phyloP scores from a whole-genome alignment of 2,888 invertebrate genomes.

The Mythimna impura region DNA sequence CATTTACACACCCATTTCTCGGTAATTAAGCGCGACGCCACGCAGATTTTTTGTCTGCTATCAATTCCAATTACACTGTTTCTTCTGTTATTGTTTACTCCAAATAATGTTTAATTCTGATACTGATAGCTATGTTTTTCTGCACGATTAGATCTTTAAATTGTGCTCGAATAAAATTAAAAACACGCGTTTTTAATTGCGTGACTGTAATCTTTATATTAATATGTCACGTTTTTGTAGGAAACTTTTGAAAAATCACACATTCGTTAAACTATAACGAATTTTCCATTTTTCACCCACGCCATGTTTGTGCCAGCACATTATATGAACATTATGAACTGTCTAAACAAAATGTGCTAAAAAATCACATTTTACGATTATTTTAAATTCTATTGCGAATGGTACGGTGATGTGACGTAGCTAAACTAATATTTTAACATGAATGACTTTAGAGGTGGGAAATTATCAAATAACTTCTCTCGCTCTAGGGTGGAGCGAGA shows the following conservation, averaged over 20 bases:
- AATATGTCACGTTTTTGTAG: constrained; percentile 8
- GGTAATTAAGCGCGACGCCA: constrained; percentile 23
- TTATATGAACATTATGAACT: constrained; percentile 29
- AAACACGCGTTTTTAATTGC: constrained; percentile 17
- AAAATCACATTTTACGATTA: constrained; percentile 72
- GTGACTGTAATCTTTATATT: constrained; percentile 19
- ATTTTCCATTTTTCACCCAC: constrained; percentile 36
- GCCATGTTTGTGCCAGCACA: constrained; percentile 27
- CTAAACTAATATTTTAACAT: constrained; percentile 54
- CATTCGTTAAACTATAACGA: constrained; percentile 23
- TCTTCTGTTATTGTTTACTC: constrained; percentile 40
- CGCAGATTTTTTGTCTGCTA: constrained; percentile 14
- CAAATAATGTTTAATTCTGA: constrained; percentile 38
- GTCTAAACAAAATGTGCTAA: constrained; percentile 64
- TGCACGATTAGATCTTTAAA: constrained; percentile 24
- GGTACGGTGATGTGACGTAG: constrained; percentile 63
- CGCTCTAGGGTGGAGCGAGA: too few species aligned
- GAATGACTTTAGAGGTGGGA: too few species aligned
- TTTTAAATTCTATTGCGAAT: constrained; percentile 61
- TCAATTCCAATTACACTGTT: neutral
- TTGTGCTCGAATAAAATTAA: constrained; percentile 12
- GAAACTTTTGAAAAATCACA: constrained; percentile 21
- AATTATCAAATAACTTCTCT: too few species aligned
- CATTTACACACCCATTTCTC: constrained; percentile 28
- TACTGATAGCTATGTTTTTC: constrained; percentile 21